Conservation (phyloP, 2,888 invertebrate species). For the Microctonus aethiopoides region DNA sequence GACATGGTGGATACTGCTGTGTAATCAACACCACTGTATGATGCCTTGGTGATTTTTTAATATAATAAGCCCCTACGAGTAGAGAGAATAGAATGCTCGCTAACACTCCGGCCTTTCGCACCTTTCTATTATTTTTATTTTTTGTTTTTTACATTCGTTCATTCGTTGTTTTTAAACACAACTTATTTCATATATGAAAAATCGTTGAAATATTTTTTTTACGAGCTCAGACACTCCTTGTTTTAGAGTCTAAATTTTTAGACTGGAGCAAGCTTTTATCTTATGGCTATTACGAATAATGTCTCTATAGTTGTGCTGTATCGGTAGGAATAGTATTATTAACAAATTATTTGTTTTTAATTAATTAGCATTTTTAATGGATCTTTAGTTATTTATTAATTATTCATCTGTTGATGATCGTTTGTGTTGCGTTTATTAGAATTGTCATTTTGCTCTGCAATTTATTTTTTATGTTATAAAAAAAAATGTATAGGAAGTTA, state of each 20-base stretch:
- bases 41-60: constrained; percentile 50
- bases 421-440: too few relatives aligned
- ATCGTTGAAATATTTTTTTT: neutral
- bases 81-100: constrained; percentile 35
- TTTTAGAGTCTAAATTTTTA: constrained; percentile 4
- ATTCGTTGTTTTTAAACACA: neutral
- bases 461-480: too few relatives aligned
- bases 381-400: too few relatives aligned
- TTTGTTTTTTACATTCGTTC: constrained; percentile 25
- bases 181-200: neutral
- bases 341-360: too few relatives aligned
- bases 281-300: neutral
- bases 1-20: constrained; percentile 44
- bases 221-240: neutral
- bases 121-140: constrained; percentile 41
- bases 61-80: constrained; percentile 46
- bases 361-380: too few relatives aligned
- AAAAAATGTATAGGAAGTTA: too few relatives aligned
- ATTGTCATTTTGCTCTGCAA: too few relatives aligned
- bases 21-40: constrained; percentile 54
- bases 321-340: too few relatives aligned
- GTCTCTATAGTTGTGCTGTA: too few relatives aligned
- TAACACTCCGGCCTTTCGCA: constrained; percentile 47
- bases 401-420: too few relatives aligned
- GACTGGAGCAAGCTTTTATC: neutral